Evolutionary conservation across 2,113 vertebrate genomes (phyloP), one percentile per base, ranked within the genome.

Genomic region (Bambusicola thoracicus): DNA sequence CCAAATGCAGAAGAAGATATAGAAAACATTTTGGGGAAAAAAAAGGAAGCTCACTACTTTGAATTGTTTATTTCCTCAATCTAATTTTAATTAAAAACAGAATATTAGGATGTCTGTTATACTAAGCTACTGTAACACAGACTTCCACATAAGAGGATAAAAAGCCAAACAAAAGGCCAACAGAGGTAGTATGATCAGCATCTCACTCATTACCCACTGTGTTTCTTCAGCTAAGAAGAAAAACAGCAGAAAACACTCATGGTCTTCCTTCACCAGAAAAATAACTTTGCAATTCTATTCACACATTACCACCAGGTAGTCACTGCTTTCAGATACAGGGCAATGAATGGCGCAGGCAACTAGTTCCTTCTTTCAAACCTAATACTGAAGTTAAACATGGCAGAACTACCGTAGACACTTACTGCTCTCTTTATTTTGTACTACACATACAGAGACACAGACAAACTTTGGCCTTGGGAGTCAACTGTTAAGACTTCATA

Each of bases 41-140:
- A 30, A 38, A 25, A 14, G 89, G 61, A 80, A 94, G 40, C 66
- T 63, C 82, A 63, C 79, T 91, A 90, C 80, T 94, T 92, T 88
- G 90, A 94, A 88, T 81, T 91, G 87, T 87, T 94, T 93, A 97
- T 94, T 96, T 94, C 85, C 93, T 90, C 76, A 67, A 88, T 86
- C 49, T 70, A 87, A 70, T 85, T 91, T 93, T 94, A 96, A 96
- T 95, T 95, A 94, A 90, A 94, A 83, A 1, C 95, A 96, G 90
- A 91, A 72, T 82, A 88, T 94, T 78, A 95, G 40, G 76, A 90
- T 84, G 85, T 79, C 93, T 91, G 95, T 58, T 90, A 41, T 6
- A 86, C 53, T 16, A 69, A 73, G 73, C 93, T 94, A 93, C 93
- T 81, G 85, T 68, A 94, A 93, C 85, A 86, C 36, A 93, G 43